Evolutionary conservation across 2,797 vertebrate genomes (phyloP).

Genomic region (Microctenopoma lineatum): DNA sequence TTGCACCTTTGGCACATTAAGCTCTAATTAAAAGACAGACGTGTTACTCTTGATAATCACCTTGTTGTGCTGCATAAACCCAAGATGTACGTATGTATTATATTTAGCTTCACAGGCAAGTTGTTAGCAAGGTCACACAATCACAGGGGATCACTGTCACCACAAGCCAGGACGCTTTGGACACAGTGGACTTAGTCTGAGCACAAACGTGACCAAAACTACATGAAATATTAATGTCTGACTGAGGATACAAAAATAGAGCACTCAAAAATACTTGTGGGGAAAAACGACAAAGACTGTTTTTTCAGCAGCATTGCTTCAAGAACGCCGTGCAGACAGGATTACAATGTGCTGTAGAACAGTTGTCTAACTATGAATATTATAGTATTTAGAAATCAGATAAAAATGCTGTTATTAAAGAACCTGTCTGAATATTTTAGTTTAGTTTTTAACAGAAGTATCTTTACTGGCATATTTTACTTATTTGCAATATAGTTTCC

Average conservation of each 20-base stretch:
- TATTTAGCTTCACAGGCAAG: conserved; percentile 27
- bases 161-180: conserved; percentile 47
- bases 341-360: neutral
- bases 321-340: conserved; percentile 11
- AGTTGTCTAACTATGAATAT: neutral
- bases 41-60: conserved; percentile 37
- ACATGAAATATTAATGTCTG: conserved; percentile 74
- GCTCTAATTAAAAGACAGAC: conserved; percentile 29
- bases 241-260: conserved; percentile 70
- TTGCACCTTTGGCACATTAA: conserved; percentile 13
- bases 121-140: conserved; percentile 42
- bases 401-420: neutral
- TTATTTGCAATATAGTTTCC: neutral
- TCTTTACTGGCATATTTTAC: neutral
- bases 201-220: conserved; percentile 56
- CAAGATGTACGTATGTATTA: conserved; percentile 22
- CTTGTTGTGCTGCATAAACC: conserved; percentile 22
- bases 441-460: no score
- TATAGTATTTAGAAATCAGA: neutral
- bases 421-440: no score
- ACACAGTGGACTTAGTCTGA: conserved; percentile 52
- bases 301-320: conserved; percentile 17
- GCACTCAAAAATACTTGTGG: conserved; percentile 47
- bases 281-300: conserved; percentile 35
- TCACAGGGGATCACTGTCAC: conserved; percentile 53